Evolutionary conservation across 1,140 invertebrate genomes (phyloP).

Genomic region (Neotoxoptera formosana): DNA sequence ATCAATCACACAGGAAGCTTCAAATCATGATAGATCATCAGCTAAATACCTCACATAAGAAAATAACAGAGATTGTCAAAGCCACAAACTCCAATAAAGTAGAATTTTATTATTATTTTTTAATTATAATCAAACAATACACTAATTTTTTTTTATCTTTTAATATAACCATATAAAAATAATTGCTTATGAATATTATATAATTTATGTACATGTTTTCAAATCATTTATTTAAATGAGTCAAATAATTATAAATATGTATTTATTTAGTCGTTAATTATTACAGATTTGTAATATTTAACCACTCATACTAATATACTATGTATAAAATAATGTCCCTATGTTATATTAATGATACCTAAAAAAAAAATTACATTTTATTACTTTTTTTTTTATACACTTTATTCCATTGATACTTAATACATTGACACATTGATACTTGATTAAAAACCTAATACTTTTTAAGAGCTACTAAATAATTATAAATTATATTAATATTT

Average conservation of each 20-base stretch:
- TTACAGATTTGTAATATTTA: background rate
- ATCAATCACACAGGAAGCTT: background rate
- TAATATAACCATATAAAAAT: background rate
- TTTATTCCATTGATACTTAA: background rate
- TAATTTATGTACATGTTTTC: no score
- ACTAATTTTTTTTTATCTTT: background rate
- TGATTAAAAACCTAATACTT: background rate
- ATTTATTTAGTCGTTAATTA: background rate
- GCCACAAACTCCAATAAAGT: conserved; percentile 18
- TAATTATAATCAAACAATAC: background rate
- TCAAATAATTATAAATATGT: background rate
- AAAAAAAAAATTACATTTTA: background rate
- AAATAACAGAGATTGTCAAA: background rate
- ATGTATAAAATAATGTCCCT: no score
- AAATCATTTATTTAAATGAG: background rate
- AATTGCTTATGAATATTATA: background rate
- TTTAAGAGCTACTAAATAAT: background rate
- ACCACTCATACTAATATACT: no score
- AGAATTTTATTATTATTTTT: no score
- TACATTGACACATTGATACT: no score
- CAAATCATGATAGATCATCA: conserved; percentile 9
- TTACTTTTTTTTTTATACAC: background rate
- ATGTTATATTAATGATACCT: no score
- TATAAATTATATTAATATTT: conserved; percentile 58
- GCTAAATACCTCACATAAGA: background rate